Evolutionary conservation across 37 sponge, comb jelly and placozoan genomes (phyloP).

Genomic region (Diacarnus erythraeanus): DNA sequence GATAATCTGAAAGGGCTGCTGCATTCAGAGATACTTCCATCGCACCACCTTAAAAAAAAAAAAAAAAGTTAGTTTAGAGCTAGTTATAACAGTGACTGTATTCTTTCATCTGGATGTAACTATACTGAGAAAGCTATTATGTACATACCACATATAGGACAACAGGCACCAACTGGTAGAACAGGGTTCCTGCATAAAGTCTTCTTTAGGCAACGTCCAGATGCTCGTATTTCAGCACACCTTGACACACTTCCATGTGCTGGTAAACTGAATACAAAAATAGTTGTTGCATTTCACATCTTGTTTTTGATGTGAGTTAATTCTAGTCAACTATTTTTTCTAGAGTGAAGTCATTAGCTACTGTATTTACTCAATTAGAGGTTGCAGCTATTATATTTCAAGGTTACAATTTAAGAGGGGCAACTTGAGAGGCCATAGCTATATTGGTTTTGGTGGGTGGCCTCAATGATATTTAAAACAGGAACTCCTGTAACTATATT

Average conservation of each 20-base stretch:
- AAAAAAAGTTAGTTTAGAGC: not conserved
- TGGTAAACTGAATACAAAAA: not conserved
- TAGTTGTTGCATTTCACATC: too few species aligned
- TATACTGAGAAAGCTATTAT: not conserved
- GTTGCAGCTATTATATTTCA: too few species aligned
- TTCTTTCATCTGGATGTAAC: not conserved
- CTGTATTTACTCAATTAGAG: too few species aligned
- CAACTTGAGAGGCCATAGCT: too few species aligned
- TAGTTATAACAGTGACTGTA: not conserved
- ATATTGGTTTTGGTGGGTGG: too few species aligned
- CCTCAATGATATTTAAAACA: too few species aligned
- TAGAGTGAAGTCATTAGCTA: too few species aligned
- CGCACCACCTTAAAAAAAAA: conserved; percentile 31
- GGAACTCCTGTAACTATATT: too few species aligned
- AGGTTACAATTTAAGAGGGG: too few species aligned
- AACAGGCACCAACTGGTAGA: conserved; percentile 37
- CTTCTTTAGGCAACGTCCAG: not conserved
- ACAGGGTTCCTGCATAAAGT: conserved; percentile 14
- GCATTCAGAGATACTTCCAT: conserved; percentile 15
- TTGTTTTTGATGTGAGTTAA: too few species aligned
- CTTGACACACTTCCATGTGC: not conserved
- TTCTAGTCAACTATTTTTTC: too few species aligned
- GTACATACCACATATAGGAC: conserved; percentile 55
- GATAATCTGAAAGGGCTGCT: not conserved
- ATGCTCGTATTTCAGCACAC: conserved; percentile 19